Base-by-base conservation (phyloP, 2,888 invertebrate species). In the Zelleria hepariella region DNA sequence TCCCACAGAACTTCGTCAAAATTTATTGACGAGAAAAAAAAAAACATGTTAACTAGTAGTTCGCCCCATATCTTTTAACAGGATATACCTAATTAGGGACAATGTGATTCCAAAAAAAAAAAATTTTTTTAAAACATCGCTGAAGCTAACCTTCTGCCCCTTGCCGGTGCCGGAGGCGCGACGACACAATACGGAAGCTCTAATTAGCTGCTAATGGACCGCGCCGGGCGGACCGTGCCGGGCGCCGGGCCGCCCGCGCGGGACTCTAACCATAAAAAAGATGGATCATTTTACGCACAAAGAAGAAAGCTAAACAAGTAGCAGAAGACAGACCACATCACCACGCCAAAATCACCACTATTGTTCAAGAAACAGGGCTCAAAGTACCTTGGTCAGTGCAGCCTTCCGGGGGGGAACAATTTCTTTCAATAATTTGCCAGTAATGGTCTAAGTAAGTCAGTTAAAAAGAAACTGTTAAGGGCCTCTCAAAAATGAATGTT, bases 361-460 rank as follows among this genome's bases (percentile, higher is more conserved):
- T 21, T 20, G 23, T 23, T 7, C 4, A 6, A 23, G 20, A 10
- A 10, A 23, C 10, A 21, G 23, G 21, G 23, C 6, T 5, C 5
- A 23, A 23, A 10, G 7, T 51, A 23, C 5, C 20, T 5, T 20
- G 8, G 10, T 3, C 2, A 7, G 8, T 5, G 20, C 20, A 10
- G 57, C 62, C 62, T 62, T 69, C 72, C 70, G 66, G 63, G 59
- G 71, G 74, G 71, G 65, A 73, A 58, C 71, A 72, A 72, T 78
- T 74, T 75, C 75, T 74, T 78, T 77, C 74, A 80, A 79, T 79
- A 79, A 78, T 78, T 76, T 65, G 62, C 66, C 24, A 56, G 73
- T 75, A 80, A 80, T 78, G 74, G 72, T 62, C 71, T 72, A 77
- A 80, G 77, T 80, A 77, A 74, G 79, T 79, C 80, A 74, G 79